Conservation (phyloP, 2,888 invertebrate genomes). For the Alloscopus bannaensis region DNA sequence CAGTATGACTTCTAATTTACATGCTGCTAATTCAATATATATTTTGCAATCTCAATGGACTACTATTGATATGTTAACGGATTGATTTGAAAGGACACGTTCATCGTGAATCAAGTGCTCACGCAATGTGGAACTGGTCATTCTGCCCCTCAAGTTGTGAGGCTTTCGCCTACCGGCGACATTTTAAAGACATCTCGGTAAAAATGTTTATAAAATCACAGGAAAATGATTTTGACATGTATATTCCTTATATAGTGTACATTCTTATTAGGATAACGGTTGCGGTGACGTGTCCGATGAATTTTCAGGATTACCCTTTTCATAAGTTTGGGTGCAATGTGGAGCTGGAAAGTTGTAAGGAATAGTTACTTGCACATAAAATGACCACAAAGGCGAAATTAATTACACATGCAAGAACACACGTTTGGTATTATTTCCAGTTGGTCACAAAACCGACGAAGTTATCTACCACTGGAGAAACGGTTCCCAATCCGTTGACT, state of each 20-base stretch:
- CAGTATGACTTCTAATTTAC: too few relatives aligned
- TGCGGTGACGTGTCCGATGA: conserved; percentile 48
- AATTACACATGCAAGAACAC: too few relatives aligned
- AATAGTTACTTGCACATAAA: background rate
- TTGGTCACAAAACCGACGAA: conserved; percentile 50
- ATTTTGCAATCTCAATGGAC: too few relatives aligned
- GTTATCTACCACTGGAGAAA: conserved; percentile 51
- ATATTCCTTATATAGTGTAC: too few relatives aligned
- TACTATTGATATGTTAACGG: background rate
- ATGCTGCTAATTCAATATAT: too few relatives aligned
- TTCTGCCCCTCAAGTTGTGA: conserved; percentile 35
- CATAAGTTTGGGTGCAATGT: conserved; percentile 42
- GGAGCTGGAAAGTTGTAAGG: conserved; percentile 61
- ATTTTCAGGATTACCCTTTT: conserved; percentile 49
- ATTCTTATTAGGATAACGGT: conserved; percentile 39
- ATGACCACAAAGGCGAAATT: background rate
- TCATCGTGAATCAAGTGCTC: conserved; percentile 52
- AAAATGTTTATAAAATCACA: too few relatives aligned
- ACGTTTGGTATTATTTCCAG: conserved; percentile 11
- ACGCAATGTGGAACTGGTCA: background rate
- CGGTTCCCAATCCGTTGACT: conserved; percentile 40
- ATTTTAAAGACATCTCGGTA: conserved; percentile 57
- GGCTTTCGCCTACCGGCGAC: conserved; percentile 26
- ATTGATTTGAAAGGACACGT: conserved; percentile 46
- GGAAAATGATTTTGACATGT: too few relatives aligned